Evolutionary conservation across 2,888 invertebrate genomes (phyloP).

Genomic region (Galerucella calmariensis): DNA sequence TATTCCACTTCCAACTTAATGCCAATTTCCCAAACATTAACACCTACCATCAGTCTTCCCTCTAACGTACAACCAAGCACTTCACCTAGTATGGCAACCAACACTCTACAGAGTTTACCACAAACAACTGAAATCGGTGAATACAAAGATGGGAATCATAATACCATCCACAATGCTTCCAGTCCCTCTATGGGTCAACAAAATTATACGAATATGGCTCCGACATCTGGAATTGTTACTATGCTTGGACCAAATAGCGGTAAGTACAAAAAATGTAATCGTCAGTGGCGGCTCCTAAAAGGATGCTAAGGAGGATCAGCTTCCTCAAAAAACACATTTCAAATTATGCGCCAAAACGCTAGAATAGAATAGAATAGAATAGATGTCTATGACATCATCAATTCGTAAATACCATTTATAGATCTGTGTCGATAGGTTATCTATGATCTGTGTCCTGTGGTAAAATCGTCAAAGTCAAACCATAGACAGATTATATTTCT

Average conservation of each 20-base stretch:
- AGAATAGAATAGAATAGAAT: no score
- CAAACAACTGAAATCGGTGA: conserved; percentile 37
- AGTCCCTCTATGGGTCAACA: conserved; percentile 46
- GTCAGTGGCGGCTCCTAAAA: no score
- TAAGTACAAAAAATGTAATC: conserved; percentile 48
- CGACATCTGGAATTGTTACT: conserved; percentile 65
- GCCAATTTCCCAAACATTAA: conserved; percentile 63
- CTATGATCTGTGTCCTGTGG: no score
- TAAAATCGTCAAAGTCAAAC: no score
- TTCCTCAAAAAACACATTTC: no score
- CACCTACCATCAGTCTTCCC: conserved; percentile 27
- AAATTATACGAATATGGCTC: conserved; percentile 60
- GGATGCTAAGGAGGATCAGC: no score
- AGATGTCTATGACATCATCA: no score
- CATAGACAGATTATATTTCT: no score
- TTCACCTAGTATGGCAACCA: conserved; percentile 67
- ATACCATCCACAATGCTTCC: conserved; percentile 49
- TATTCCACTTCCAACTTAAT: conserved; percentile 62
- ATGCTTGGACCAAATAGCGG: conserved; percentile 67
- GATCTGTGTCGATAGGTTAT: no score
- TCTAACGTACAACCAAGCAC: conserved; percentile 59
- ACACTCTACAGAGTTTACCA: conserved; percentile 61
- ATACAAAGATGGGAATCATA: conserved; percentile 55
- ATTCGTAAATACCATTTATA: no score
- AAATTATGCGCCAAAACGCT: no score